phyloP scores from a whole-genome alignment of 2,888 invertebrate species.

The Dione juno region DNA sequence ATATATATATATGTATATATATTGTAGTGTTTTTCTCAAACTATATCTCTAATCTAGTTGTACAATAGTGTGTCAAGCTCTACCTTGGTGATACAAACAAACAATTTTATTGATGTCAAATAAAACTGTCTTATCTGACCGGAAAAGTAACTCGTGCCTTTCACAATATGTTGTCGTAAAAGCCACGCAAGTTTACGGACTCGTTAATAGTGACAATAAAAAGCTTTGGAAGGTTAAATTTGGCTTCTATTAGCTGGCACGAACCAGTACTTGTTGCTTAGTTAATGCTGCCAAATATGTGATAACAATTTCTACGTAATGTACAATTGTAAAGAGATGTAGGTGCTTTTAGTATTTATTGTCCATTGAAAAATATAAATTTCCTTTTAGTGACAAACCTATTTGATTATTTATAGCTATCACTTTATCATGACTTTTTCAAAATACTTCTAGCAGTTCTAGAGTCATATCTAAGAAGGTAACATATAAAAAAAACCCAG shows the following conservation, averaged over 20 bases:
- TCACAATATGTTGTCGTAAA: constrained; percentile 62
- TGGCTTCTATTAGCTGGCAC: constrained; percentile 45
- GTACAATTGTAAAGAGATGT: not conserved
- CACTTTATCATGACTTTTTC: no score
- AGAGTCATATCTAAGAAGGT: no score
- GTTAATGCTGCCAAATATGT: constrained; percentile 41
- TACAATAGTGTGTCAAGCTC: no score
- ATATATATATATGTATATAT: no score
- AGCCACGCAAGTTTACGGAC: constrained; percentile 61
- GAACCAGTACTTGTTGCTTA: constrained; percentile 50
- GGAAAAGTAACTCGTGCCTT: constrained; percentile 61
- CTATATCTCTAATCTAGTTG: no score
- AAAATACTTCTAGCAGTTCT: no score
- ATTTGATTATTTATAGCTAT: no score
- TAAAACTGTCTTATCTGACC: constrained; percentile 53
- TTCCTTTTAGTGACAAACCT: not conserved
- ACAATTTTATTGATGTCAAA: constrained; percentile 45
- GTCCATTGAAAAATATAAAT: not conserved
- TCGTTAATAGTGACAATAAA: constrained; percentile 64
- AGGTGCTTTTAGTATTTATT: not conserved
- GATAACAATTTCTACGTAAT: not conserved
- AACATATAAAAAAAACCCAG: no score
- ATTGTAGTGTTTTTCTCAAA: no score
- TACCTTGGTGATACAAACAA: constrained; percentile 39
- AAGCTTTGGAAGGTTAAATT: constrained; percentile 51